Evolutionary conservation across 2,888 invertebrate species (phyloP).

Genomic region (Epistrophella euchroma): DNA sequence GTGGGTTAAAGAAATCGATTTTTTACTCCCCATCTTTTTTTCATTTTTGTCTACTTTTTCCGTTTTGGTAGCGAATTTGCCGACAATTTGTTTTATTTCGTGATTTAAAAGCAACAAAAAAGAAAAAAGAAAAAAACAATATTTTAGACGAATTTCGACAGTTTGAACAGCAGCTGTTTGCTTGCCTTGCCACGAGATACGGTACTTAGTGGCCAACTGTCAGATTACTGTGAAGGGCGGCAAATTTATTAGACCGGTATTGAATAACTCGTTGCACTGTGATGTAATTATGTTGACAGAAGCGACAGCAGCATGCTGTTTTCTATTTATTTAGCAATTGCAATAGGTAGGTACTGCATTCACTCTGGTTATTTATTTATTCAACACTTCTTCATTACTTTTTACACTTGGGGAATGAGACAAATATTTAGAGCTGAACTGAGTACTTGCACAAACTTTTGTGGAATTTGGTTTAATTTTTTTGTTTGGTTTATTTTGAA

Average conservation of each 20-base stretch:
- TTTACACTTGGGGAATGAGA: background rate
- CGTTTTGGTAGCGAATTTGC: slow-evolving; percentile 47
- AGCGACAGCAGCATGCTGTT: slow-evolving; percentile 5
- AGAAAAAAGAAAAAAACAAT: background rate
- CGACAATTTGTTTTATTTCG: slow-evolving; percentile 35
- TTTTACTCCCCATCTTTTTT: slow-evolving; percentile 48
- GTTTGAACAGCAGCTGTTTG: slow-evolving; percentile 68
- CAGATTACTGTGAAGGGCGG: slow-evolving; percentile 66
- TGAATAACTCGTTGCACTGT: slow-evolving; percentile 59
- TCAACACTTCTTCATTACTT: slow-evolving; percentile 52
- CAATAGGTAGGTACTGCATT: slow-evolving; percentile 31
- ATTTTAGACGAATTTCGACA: slow-evolving; percentile 46
- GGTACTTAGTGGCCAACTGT: slow-evolving; percentile 66
- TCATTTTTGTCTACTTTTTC: slow-evolving; percentile 43
- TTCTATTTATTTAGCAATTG: slow-evolving; percentile 53
- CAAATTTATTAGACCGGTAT: slow-evolving; percentile 63
- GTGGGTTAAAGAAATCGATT: slow-evolving; percentile 65
- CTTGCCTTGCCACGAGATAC: slow-evolving; percentile 54
- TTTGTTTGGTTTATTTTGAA: slow-evolving; percentile 33
- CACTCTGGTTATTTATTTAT: slow-evolving; percentile 55
- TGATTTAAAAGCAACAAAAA: slow-evolving; percentile 1
- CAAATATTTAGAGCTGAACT: slow-evolving; percentile 17
- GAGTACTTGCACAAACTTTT: slow-evolving; percentile 47
- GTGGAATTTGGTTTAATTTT: slow-evolving; percentile 5
- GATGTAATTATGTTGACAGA: slow-evolving; percentile 63